These are phyloP conservation scores for Labeo calbasu DNA, from an alignment of 2,797 vertebrate species.

Conservation along the genomic window DNA sequence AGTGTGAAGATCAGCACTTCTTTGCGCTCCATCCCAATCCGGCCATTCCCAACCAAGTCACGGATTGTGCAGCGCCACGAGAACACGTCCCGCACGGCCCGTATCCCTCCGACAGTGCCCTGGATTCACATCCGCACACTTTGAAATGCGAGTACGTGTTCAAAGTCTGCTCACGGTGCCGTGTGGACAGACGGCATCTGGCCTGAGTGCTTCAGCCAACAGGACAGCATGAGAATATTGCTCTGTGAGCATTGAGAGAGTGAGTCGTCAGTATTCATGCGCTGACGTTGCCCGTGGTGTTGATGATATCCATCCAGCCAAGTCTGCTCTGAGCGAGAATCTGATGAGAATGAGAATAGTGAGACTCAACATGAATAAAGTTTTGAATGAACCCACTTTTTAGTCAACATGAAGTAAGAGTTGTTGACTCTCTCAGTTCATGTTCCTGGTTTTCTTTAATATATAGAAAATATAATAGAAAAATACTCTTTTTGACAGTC, in stretches of 20 bases:
- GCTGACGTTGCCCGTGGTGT: neutral
- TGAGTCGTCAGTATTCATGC: conserved; percentile 37
- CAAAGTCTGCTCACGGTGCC: neutral
- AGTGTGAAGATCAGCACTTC: conserved; percentile 44
- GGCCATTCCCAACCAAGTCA: neutral
- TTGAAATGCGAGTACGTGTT: conserved; percentile 24
- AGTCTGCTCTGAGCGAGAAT: neutral
- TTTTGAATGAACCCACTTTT: neutral
- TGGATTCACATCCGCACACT: neutral
- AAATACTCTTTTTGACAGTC: too few relatives aligned
- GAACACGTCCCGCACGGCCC: neutral
- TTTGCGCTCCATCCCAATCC: conserved; percentile 43
- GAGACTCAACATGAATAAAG: neutral
- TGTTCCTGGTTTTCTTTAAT: neutral
- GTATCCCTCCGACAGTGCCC: neutral
- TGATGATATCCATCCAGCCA: conserved; percentile 20
- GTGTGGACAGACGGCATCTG: conserved; percentile 10
- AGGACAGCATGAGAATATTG: neutral
- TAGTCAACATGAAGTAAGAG: neutral
- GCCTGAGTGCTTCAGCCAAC: neutral
- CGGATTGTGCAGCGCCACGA: neutral
- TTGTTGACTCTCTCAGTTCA: neutral
- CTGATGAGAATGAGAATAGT: neutral
- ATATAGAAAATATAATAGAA: too few relatives aligned
- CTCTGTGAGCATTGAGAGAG: neutral